Evolutionary conservation across 2,888 invertebrate species (phyloP).

Genomic region (Nymphalis polychloros): DNA sequence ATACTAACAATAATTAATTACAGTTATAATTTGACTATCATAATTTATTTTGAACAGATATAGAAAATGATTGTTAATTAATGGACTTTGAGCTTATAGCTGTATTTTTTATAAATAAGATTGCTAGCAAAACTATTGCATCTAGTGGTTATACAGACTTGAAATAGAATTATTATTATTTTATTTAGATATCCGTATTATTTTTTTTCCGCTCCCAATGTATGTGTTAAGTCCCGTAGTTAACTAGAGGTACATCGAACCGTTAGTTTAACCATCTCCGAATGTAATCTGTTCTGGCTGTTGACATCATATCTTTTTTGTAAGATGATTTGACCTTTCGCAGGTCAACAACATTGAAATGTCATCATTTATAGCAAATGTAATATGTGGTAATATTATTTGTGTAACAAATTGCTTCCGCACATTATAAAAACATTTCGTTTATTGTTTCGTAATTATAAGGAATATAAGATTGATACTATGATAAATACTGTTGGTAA

Average conservation of each 20-base stretch:
- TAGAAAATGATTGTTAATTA: no score
- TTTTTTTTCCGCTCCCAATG: conserved; percentile 8
- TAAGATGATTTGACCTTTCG: conserved; percentile 31
- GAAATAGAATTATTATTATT: no score
- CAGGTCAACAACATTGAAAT: conserved; percentile 30
- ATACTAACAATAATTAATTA: no score
- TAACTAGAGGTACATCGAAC: conserved; percentile 21
- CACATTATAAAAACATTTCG: not conserved
- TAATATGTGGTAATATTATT: not conserved
- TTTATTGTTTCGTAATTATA: no score
- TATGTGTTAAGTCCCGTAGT: conserved; percentile 20
- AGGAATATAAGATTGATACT: no score
- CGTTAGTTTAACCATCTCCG: conserved; percentile 36
- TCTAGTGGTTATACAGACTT: no score
- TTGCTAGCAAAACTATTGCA: no score
- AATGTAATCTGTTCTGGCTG: conserved; percentile 33
- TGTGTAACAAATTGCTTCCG: conserved; percentile 8
- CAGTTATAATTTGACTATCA: no score
- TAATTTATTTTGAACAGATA: no score
- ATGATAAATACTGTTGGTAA: no score
- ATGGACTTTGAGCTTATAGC: no score
- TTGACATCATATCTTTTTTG: conserved; percentile 40
- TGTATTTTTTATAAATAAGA: no score
- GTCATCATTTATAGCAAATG: conserved; percentile 9
- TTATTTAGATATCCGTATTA: not conserved